These are phyloP conservation scores for Choloepus didactylus DNA, from an alignment of 2,797 vertebrate genomes.

Conservation along the genomic window DNA sequence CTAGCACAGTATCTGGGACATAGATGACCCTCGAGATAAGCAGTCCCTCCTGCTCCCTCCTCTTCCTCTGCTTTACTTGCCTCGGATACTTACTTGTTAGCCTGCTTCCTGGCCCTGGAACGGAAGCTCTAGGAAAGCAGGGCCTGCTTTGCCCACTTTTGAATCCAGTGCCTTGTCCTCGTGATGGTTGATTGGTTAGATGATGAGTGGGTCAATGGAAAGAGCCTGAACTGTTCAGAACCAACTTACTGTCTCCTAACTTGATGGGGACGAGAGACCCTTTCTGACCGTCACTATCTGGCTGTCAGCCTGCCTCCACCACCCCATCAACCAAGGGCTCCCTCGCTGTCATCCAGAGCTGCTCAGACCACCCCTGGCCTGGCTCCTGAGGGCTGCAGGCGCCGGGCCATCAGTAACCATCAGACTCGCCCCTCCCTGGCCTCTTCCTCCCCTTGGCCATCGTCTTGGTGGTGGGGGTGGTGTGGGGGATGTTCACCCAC, in stretches of 20 bases:
- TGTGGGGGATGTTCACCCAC: neutral
- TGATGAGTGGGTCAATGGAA: rapidly evolving
- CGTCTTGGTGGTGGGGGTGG: neutral
- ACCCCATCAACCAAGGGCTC: neutral
- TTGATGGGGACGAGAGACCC: neutral
- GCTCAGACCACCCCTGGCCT: neutral
- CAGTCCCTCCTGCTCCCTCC: neutral
- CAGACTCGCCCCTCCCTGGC: neutral
- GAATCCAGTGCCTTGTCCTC: neutral
- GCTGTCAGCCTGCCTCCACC: neutral
- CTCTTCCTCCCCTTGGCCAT: neutral
- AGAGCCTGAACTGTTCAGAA: neutral
- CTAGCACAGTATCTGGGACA: too few relatives aligned
- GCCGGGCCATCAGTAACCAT: neutral
- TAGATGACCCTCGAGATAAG: neutral
- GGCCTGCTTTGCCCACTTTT: neutral
- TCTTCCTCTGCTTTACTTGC: neutral
- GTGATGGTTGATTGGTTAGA: rapidly evolving
- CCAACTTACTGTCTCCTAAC: neutral
- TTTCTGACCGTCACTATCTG: neutral
- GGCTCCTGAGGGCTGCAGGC: neutral
- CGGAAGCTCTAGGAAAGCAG: neutral
- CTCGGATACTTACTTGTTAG: neutral
- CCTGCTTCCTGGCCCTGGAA: neutral
- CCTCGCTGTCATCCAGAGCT: neutral